Percentiles rank a stretch among this genome's conserved stretches.
phyloP scores from a whole-genome alignment of 2,888 invertebrate genomes.

The Neoitamus cyanurus region DNA sequence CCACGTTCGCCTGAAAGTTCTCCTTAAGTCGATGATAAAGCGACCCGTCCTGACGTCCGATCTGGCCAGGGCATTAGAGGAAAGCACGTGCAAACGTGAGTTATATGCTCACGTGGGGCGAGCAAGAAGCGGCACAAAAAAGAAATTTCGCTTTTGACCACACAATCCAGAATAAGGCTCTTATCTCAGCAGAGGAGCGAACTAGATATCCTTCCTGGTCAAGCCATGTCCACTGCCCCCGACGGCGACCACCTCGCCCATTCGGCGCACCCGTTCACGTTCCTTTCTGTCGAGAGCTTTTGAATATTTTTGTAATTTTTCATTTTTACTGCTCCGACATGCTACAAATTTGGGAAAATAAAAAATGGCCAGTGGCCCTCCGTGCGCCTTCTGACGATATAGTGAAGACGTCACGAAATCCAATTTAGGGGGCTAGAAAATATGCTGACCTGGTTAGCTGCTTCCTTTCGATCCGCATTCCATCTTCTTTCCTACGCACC shows the following conservation, averaged over 20 bases:
- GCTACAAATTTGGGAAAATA: constrained; percentile 27
- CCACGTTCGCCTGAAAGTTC: not conserved
- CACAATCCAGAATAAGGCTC: not conserved
- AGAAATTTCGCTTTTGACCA: not conserved
- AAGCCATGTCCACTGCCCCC: constrained; percentile 8
- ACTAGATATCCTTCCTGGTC: not conserved
- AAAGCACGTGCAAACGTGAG: constrained; percentile 8
- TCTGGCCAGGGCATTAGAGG: not conserved
- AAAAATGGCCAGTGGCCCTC: not conserved
- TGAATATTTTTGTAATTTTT: constrained; percentile 51
- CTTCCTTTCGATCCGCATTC: not conserved
- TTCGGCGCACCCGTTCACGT: constrained; percentile 15
- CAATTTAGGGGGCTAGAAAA: not conserved
- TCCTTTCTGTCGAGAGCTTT: constrained; percentile 46
- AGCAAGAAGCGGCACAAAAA: not conserved
- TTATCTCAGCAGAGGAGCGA: not conserved
- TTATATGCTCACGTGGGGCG: not conserved
- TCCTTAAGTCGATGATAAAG: not conserved
- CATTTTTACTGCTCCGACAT: constrained; percentile 36
- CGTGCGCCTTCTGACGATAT: not conserved
- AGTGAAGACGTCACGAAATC: constrained; percentile 3
- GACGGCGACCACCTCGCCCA: not conserved
- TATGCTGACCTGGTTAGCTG: not conserved
- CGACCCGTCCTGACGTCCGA: not conserved
- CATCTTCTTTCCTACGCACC: not conserved